Conservation (phyloP, 1,140 invertebrate genomes). For the Carposina sasakii region DNA sequence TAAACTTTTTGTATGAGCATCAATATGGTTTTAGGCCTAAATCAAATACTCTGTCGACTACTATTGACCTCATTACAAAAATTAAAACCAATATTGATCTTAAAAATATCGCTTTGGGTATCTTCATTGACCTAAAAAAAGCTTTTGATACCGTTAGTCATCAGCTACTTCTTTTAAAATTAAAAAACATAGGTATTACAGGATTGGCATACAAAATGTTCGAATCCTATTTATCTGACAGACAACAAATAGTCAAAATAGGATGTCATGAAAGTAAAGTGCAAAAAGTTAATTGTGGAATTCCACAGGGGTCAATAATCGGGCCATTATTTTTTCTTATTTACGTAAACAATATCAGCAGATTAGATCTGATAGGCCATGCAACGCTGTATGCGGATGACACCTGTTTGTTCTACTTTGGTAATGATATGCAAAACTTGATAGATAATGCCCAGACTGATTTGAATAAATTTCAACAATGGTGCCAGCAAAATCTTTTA, state of each 20-base stretch:
- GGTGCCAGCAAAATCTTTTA: constrained; percentile 15
- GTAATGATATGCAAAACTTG: neutral
- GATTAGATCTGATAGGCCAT: neutral
- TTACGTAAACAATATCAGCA: neutral
- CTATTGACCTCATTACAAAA: constrained; percentile 9
- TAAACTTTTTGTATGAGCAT: neutral
- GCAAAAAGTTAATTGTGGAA: neutral
- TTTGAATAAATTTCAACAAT: constrained; percentile 5
- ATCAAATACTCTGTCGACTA: constrained; percentile 8
- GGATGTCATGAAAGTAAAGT: neutral
- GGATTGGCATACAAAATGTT: constrained; percentile 5
- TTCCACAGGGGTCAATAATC: neutral
- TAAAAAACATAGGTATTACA: constrained; percentile 7
- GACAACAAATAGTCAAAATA: constrained; percentile 10
- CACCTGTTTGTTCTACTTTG: constrained; percentile 3
- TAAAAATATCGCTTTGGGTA: constrained; percentile 6
- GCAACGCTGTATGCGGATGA: neutral
- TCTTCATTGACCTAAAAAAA: constrained; percentile 16
- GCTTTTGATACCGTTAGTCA: constrained; percentile 15
- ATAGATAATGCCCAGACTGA: neutral
- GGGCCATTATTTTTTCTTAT: neutral
- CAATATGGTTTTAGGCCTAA: constrained; percentile 13
- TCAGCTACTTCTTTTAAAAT: constrained; percentile 7
- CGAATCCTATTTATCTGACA: constrained; percentile 5
- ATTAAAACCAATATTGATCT: constrained; percentile 1